Evolutionary conservation across 2,888 invertebrate genomes (phyloP).

Genomic region (Hypercompe scribonia): DNA sequence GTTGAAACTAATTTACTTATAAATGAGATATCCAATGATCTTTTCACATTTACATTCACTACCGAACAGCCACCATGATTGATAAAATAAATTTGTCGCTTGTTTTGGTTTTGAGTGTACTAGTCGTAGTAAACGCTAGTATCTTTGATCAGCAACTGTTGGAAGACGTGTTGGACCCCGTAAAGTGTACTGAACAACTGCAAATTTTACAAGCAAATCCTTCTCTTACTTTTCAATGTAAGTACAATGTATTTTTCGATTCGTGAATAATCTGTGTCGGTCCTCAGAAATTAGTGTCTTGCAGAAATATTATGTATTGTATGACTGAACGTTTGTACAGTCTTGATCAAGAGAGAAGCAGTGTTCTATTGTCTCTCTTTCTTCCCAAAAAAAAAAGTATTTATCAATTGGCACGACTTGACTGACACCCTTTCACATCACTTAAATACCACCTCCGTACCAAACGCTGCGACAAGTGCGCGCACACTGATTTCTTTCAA

Average conservation of each 20-base stretch:
- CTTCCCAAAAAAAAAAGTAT: no score
- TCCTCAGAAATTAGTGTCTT: neutral
- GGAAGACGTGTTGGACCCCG: constrained; percentile 59
- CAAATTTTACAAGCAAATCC: constrained; percentile 40
- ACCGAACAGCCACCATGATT: constrained; percentile 35
- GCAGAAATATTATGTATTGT: neutral
- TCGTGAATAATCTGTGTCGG: no score
- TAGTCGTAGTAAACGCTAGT: constrained; percentile 42
- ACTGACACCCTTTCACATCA: no score
- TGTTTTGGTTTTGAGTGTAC: constrained; percentile 28
- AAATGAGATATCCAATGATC: neutral
- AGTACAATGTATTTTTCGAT: constrained; percentile 41
- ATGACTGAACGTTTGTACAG: no score
- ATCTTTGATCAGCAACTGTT: constrained; percentile 63
- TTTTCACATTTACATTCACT: neutral
- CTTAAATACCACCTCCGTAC: no score
- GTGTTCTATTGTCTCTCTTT: no score
- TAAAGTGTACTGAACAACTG: constrained; percentile 57
- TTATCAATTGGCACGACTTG: no score
- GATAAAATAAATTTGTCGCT: constrained; percentile 25
- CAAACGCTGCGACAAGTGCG: no score
- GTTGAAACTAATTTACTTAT: neutral
- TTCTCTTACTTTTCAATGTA: constrained; percentile 51
- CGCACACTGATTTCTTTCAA: no score
- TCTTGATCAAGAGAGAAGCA: no score